Conservation (phyloP, 2,113 vertebrate species). For the Octodon degus region DNA sequence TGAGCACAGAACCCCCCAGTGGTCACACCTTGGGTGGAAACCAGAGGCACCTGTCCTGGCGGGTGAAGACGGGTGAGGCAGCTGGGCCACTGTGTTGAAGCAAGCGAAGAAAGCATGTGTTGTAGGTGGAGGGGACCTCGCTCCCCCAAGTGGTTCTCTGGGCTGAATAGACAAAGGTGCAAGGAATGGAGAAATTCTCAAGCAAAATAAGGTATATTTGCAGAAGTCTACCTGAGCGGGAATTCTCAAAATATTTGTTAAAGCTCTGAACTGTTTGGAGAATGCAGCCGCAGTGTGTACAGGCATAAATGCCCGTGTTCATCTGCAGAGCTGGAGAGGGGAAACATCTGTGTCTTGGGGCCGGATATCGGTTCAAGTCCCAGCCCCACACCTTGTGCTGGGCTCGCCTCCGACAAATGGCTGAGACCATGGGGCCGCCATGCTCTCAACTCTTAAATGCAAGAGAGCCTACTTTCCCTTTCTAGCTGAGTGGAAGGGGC, state of each 20-base stretch:
- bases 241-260: slow-evolving; percentile 57
- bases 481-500: background rate
- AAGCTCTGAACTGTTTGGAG: slow-evolving; percentile 48
- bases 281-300: background rate
- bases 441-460: background rate
- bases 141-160: background rate
- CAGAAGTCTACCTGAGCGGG: background rate
- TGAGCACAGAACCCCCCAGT: background rate
- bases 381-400: background rate
- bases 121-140: background rate
- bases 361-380: background rate
- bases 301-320: slow-evolving; percentile 35
- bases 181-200: background rate
- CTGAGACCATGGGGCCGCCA: background rate
- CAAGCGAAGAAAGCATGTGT: background rate
- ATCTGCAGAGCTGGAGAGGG: background rate
- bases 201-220: slow-evolving; percentile 46
- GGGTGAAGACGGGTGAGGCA: background rate
- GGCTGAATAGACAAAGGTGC: slow-evolving; percentile 8
- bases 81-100: background rate
- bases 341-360: background rate
- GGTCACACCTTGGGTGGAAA: background rate
- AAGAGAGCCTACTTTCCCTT: background rate
- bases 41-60: background rate
- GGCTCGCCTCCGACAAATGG: background rate